Evolutionary conservation across 2,888 invertebrate species (phyloP), one percentile per base, ranked within the genome.

Genomic region (Agrotis puta): DNA sequence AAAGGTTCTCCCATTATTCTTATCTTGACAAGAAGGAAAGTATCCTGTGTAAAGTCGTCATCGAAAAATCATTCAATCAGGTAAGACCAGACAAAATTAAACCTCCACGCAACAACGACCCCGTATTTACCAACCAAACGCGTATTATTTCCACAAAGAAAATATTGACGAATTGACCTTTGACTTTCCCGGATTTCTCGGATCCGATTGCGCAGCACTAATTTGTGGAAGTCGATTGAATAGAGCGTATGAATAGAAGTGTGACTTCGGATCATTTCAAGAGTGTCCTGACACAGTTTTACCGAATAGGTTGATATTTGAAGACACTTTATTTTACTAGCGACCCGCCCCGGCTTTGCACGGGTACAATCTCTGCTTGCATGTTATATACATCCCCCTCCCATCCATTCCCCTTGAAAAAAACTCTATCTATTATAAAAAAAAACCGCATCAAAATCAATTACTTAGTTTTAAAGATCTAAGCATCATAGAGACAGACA

Each of bases 161-260:
- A 33, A 62, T 61, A 61, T 24, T 18, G 16, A 39, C n/a, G 11
- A 53, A 63, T 45, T 74, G 14, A 24, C 11, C 27, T 39, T 58
- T n/a, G 39, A 58, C 24, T 67, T 22, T 13, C 6, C 54, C 24
- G n/a, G 43, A 45, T 20, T 1, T 43, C 14, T 24, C 22, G 45
- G 13, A 51, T 58, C 58, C 70, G 48, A 58, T 70, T 58, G 18
- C 27, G 47, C 16, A 43, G n/a, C 22, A 27, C 43, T 77, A 58
- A 58, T 77, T 58, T 20, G 27, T 63, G 14, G 18, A 64, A 48
- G 22, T 53, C 51, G 27, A 16, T 27, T 48, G 61, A 74, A 74
- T 77, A 62, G 50, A 47, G 22, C 20, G 48, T 27, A 47, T 74
- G 47, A 74, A 51, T 62, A 39, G 61, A 16, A 18, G 18, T 47